Percentiles rank a stretch among this genome's conserved stretches.
phyloP scores from a whole-genome alignment of 2,797 vertebrate genomes.

The Staurois parvus region DNA sequence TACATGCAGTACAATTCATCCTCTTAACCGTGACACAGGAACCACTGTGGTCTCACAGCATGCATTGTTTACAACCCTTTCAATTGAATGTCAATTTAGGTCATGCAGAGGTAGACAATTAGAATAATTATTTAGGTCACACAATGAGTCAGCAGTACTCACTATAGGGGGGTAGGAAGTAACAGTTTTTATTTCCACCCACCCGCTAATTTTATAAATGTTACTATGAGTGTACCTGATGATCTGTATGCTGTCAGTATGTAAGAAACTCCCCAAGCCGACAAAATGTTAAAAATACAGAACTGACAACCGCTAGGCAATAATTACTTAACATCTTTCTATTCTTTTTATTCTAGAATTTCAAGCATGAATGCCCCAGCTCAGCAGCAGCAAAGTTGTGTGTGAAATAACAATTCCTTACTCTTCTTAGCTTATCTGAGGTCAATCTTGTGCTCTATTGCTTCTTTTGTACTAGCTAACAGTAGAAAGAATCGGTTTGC shows the following conservation, averaged over 20 bases:
- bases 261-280: not conserved
- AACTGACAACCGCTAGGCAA: not conserved
- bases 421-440: not conserved
- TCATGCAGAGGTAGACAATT: conserved; percentile 3
- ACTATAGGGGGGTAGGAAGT: not conserved
- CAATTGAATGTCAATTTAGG: conserved; percentile 5
- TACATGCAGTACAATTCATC: not conserved
- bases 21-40: not conserved
- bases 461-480: not conserved
- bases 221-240: too few species aligned
- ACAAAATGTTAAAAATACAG: not conserved
- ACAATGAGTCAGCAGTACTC: conserved; percentile 6
- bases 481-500: not conserved
- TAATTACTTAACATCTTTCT: not conserved
- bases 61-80: not conserved
- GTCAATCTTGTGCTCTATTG: not conserved
- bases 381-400: not conserved
- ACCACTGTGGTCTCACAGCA: not conserved
- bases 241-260: not conserved
- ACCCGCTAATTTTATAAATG: too few species aligned
- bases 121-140: conserved; percentile 18
- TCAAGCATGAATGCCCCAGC: not conserved
- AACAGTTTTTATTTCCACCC: not conserved
- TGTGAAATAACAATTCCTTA: not conserved
- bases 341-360: not conserved